Evolutionary conservation across 2,797 vertebrate species (phyloP), one percentile per base, ranked within the genome.

Genomic region (Pterois miles): DNA sequence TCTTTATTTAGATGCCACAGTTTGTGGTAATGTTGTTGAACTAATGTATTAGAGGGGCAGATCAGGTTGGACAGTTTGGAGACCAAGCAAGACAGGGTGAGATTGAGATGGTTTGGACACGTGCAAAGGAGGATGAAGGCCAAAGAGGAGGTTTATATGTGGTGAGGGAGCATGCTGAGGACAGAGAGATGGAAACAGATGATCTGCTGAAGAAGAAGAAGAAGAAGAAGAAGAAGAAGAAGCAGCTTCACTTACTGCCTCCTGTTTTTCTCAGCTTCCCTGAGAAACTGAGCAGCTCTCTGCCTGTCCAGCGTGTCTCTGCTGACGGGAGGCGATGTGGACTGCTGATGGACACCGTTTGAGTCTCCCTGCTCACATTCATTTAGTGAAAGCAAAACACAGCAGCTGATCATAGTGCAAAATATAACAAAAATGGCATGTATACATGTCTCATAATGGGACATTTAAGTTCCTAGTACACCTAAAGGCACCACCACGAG

Each of bases 281-380:
- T 92, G 65, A 98, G 22, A 68, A 97, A 98, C 74, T 95, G 92
- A 8, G 82, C 76, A 85, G 93, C 94, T 87, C 94, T 94, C 54
- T 89, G 74, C 66, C 85, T 86, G 80, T 76, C 89, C 73, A 76
- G 84, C 77, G 90, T 89, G 59, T 94, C 86, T 63, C 82, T 71
- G 43, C 33, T 50, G 31, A 71, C 31, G 0, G 36, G 48, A 11
- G 85, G 27, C 1, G 67, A 48, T 11, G n/a, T n/a, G 46, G 25
- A 53, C 4, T 33, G 23, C 38, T 46, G 77, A 20, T 33, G 74
- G 43, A 20, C 48, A 5, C 54, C 72, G 83, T 20, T 52, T 76
- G 84, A 91, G 81, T 71, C 71, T 74, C 84, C 86, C 83, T 97
- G 91, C 8, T 80, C 18, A 65, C 8, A 46, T 8, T 5, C 5